Conservation (phyloP, 1,140 invertebrate species). For the Parasteatoda tepidariorum region DNA sequence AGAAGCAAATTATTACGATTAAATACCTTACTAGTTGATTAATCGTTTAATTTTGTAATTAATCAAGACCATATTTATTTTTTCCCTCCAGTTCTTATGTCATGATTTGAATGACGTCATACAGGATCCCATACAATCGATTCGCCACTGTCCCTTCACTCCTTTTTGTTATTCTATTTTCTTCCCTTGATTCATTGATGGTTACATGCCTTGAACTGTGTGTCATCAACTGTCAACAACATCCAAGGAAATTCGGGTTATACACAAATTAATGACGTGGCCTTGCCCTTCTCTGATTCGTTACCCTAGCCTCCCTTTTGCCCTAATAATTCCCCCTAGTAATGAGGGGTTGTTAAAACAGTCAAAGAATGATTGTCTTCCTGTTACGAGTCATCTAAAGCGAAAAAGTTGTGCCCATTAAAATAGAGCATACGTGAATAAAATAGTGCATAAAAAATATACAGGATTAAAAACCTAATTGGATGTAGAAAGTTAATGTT, state of each 20-base stretch:
- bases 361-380: neutral
- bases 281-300: neutral
- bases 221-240: constrained; percentile 32
- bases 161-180: no score
- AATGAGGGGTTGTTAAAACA: neutral
- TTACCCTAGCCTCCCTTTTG: neutral
- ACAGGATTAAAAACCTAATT: no score
- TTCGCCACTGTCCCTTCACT: neutral
- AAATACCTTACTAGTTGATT: no score
- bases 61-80: no score
- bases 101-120: no score
- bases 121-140: neutral
- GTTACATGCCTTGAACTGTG: neutral
- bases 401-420: neutral
- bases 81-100: no score
- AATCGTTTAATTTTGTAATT: no score
- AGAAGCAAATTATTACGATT: no score
- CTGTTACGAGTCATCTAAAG: neutral
- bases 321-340: neutral
- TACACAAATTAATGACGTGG: constrained; percentile 41
- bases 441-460: no score
- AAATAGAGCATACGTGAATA: neutral
- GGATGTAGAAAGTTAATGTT: no score
- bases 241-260: constrained; percentile 19
- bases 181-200: no score